Conservation (phyloP, 2,888 invertebrate species). For the Scaptomyza cyrtandrae region DNA sequence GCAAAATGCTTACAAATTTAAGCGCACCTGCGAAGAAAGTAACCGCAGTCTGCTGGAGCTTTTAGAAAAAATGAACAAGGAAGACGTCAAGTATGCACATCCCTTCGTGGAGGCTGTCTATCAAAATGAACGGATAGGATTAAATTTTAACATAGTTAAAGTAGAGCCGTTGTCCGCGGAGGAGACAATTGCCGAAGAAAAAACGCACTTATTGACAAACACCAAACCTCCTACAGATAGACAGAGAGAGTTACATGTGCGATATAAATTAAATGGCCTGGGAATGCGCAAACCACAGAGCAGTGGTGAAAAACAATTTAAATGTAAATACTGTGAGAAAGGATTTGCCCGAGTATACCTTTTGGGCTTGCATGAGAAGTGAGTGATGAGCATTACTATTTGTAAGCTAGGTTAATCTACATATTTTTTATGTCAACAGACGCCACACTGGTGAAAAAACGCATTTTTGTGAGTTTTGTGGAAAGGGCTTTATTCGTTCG, state of each 20-base stretch:
- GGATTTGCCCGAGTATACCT: constrained; percentile 86
- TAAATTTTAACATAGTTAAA: constrained; percentile 29
- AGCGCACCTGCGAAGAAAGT: constrained; percentile 74
- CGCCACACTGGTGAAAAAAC: constrained; percentile 85
- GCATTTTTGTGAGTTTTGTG: constrained; percentile 85
- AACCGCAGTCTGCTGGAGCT: constrained; percentile 54
- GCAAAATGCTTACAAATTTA: constrained; percentile 76
- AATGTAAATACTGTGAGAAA: constrained; percentile 86
- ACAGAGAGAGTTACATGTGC: not conserved
- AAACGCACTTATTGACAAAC: not conserved
- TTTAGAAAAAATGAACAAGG: constrained; percentile 79
- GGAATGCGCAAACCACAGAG: constrained; percentile 86
- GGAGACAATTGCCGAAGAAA: not conserved
- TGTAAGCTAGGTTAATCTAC: constrained; percentile 3
- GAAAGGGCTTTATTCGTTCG: constrained; percentile 84
- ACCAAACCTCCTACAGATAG: not conserved
- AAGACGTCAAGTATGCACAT: constrained; percentile 42
- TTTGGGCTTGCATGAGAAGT: constrained; percentile 86
- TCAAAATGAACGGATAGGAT: constrained; percentile 1
- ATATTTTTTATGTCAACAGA: constrained; percentile 15
- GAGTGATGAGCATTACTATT: constrained; percentile 37
- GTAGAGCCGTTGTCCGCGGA: constrained; percentile 11
- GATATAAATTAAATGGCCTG: constrained; percentile 85
- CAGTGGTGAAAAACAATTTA: constrained; percentile 86
- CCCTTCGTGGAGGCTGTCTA: constrained; percentile 38